These are phyloP conservation scores for Sweltsa coloradensis DNA, from an alignment of 1,140 invertebrate genomes.

Conservation along the genomic window DNA sequence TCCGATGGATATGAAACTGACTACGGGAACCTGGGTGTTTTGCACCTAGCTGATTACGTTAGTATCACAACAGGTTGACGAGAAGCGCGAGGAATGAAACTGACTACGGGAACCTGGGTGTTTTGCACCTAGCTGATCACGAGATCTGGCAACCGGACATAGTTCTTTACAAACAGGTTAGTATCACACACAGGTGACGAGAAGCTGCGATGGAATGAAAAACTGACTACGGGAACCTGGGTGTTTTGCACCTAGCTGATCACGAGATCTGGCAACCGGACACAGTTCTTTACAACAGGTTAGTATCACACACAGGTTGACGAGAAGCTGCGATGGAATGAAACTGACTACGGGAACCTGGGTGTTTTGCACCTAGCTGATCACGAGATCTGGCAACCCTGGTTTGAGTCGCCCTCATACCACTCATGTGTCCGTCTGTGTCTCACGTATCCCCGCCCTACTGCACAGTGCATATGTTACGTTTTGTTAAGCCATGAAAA, in stretches of 20 bases:
- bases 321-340: slow-evolving; percentile 49
- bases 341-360: slow-evolving; percentile 42
- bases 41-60: slow-evolving; percentile 36
- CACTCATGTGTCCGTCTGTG: too few species aligned
- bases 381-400: slow-evolving; percentile 53
- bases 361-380: slow-evolving; percentile 38
- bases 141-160: slow-evolving; percentile 59
- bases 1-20: slow-evolving; percentile 45
- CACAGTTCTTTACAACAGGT: slow-evolving; percentile 50
- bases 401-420: slow-evolving; percentile 2
- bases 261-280: slow-evolving; percentile 58
- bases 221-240: slow-evolving; percentile 42
- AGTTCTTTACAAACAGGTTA: slow-evolving; percentile 45
- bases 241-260: slow-evolving; percentile 37
- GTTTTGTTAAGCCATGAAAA: too few species aligned
- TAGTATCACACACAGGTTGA: slow-evolving; percentile 26
- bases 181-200: slow-evolving; percentile 32
- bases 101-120: slow-evolving; percentile 41
- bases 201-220: slow-evolving; percentile 46
- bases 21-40: slow-evolving; percentile 39
- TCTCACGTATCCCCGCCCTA: too few species aligned
- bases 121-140: slow-evolving; percentile 41
- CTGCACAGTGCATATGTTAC: too few species aligned
- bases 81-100: slow-evolving; percentile 43
- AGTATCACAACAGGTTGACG: slow-evolving; percentile 28